Evolutionary conservation across 2,113 vertebrate species (phyloP), one percentile per base, ranked within the genome.

Genomic region (Ploceus nigricollis): DNA sequence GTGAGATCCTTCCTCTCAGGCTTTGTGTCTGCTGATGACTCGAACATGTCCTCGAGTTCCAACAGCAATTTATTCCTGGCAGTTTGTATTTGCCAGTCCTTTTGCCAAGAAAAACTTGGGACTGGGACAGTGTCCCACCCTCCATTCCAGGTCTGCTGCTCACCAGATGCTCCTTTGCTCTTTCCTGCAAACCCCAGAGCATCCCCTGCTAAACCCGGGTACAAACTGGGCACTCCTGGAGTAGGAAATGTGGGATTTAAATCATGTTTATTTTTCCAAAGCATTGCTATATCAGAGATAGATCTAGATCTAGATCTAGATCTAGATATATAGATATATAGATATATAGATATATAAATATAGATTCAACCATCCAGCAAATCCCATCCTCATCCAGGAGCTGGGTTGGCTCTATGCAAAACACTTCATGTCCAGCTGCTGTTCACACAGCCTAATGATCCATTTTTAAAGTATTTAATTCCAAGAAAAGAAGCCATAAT

Each of bases 51-150:
- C 87, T 71, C 18, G 7, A 75, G 53, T 7, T 96, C 94, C 94
- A 94, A 17, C 0, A 4, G 61, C 72, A 40, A 68, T 93, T 75
- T 92, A 71, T 95, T 93, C 93, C 94, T 96, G 96, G 94, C 94
- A 76, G 11, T 82, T 90, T 60, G 5, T 11, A n/a, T 65, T 64
- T 86, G 82, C 82, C 58, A 40, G 33, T 27, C 44, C 63, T 60
- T 79, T 13, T 88, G 94, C 96, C 96, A 96, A 82, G 9, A 68
- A 79, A 92, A 96, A 88, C 94, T 68, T 45, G 4, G n/a, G 3
- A 2, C 28, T 82, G 89, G 94, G 50, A 64, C 7, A n/a, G 66
- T 39, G 4, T 71, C 89, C 91, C 91, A 35, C 57, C 93, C 83
- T 71, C 93, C 82, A 28, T 58, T 65, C 92, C 94, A 72, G 90